These are phyloP conservation scores for Mus minutoides DNA, from an alignment of 2,797 vertebrate genomes.

Conservation along the genomic window DNA sequence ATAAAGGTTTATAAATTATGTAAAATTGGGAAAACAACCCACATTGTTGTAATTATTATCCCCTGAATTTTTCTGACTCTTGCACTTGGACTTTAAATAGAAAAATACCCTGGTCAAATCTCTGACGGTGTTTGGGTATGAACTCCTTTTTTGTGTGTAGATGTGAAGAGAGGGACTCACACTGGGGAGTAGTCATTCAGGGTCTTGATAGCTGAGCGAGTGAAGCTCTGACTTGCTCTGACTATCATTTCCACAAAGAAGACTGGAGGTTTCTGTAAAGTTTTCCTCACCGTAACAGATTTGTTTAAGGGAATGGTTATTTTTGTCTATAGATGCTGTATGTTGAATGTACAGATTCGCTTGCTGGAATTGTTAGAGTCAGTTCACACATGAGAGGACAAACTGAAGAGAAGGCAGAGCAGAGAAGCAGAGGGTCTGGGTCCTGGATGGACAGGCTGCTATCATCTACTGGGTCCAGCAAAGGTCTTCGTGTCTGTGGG, in stretches of 20 bases:
- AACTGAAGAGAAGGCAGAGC: background rate
- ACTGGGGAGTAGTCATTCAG: background rate
- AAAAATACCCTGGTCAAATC: background rate
- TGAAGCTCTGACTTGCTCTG: background rate
- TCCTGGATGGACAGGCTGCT: background rate
- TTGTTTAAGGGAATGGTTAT: background rate
- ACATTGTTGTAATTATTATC: background rate
- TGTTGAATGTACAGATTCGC: background rate
- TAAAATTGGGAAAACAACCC: background rate
- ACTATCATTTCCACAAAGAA: background rate
- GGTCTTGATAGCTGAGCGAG: background rate
- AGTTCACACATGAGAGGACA: background rate
- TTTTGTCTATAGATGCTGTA: background rate
- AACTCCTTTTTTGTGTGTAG: background rate
- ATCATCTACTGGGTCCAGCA: background rate
- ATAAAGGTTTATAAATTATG: background rate
- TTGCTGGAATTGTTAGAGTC: background rate
- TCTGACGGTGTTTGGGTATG: background rate
- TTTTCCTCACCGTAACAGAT: background rate
- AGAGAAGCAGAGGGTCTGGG: accelerated
- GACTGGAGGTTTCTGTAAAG: background rate
- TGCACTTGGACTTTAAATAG: background rate
- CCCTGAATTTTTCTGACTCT: background rate
- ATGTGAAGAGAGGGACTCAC: background rate
- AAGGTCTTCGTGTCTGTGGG: background rate